Base-by-base conservation (phyloP, 2,797 vertebrate species). In the Sylvia borin region DNA sequence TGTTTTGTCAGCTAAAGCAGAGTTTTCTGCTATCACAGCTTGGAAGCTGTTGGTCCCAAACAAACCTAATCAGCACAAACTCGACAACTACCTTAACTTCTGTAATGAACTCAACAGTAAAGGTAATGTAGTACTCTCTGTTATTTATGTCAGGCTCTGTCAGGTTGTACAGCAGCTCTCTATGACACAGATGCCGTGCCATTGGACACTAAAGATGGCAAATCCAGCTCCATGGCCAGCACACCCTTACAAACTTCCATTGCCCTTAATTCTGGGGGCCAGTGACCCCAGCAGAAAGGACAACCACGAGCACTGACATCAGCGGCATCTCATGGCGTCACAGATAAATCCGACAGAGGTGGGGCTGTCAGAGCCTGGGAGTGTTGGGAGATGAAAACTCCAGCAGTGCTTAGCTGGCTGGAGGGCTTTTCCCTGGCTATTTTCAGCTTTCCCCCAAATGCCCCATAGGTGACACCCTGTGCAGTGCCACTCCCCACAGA, bases 381-480 rank as follows among this genome's bases (percentile, higher is more conserved):
- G 21, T 32, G 36, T 0, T 81, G 67, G 70, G 51, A 87, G 67
- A 68, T 7, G 65, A 60, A 79, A 91, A 79, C 15, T 70, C 77
- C 77, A 55, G 20, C 38, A 57, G 29, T 24, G 40, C 27, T 51
- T 42, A 47, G 31, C 34, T 84, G 66, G 31, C n/a, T 72, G 25
- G 13, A 61, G 48, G 55, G n/a, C 20, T 89, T 81, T 86, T 85
- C 74, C 24, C n/a, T 26, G 32, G 26, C 27, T 84, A 1, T 66
- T 71, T 72, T 26, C 3, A 1, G 14, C 34, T 64, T 80, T 82
- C 10, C 48, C 58, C 55, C 38, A 40, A 24, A 81, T 16, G 48
- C 6, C 38, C 64, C 58, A 24, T 6, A 47, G 0, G 1, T 22
- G 77, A 47, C 71, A 42, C 8, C 16, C 34, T 18, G 3, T 0